Evolutionary conservation across 2,113 vertebrate species (phyloP), one percentile per base, ranked within the genome.

Genomic region (Phylloscopus trochiloides): DNA sequence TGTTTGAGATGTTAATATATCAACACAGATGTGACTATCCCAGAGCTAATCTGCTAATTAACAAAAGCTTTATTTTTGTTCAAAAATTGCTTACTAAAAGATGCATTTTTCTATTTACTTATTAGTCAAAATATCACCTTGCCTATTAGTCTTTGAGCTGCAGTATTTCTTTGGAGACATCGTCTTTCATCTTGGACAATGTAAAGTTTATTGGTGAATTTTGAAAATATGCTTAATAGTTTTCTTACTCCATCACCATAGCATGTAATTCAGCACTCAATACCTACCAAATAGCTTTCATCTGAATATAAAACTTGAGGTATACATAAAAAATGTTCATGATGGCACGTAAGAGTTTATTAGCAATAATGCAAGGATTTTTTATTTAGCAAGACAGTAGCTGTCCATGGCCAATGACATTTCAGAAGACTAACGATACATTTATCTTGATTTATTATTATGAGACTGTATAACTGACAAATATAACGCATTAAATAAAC

Each of bases 351-450:
- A 29, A 7, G 6, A 68, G 1, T 73, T 92, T 50, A 50, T 31
- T 31, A 47, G 62, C 6, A 61, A 48, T 59, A 72, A 72, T 61
- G 13, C 3, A 66, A 62, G 4, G 14, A 71, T 32, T 34, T 86
- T 84, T 78, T 42, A 17, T 58, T 58, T 68, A 48, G 7, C 21
- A 86, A 63, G 28, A 57, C 3, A 43, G 58, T 6, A n/a, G 17
- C 28, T 25, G 20, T 9, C 19, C 16, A 10, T 13, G 3, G 12
- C 3, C 0, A 3, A 70, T 62, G 14, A 42, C 2, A 71, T 51
- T 78, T 85, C 61, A 72, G 38, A 92, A 62, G 26, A 25, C 2
- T 68, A 34, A 25, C 0, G 0, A 42, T n/a, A 12, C 47, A 38
- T 58, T 70, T 55, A 31, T 40, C 31, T 24, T 65, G 20, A 72